Evolutionary conservation across 2,113 vertebrate genomes (phyloP).

Genomic region (Laterallus jamaicensis): DNA sequence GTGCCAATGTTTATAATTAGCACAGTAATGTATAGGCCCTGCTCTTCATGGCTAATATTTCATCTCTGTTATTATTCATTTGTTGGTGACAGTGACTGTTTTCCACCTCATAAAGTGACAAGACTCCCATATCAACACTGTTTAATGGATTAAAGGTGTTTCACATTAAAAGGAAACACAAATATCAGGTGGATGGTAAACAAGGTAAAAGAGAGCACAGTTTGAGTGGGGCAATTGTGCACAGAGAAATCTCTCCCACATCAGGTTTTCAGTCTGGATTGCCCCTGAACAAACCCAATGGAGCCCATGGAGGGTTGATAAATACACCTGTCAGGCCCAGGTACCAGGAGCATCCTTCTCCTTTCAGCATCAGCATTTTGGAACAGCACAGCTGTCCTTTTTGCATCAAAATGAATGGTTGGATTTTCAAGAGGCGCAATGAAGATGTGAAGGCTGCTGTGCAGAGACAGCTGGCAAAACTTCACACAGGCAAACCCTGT

Average conservation of each 20-base stretch:
- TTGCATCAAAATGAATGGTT: not conserved
- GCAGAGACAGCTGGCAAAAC: not conserved
- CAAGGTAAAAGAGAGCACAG: not conserved
- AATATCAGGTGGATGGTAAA: not conserved
- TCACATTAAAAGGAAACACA: not conserved
- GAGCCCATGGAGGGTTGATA: not conserved
- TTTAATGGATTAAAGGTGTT: not conserved
- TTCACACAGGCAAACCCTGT: not conserved
- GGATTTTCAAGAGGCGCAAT: not conserved
- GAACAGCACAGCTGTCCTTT: not conserved
- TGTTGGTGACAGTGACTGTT: slow-evolving; percentile 25
- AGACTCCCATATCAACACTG: not conserved
- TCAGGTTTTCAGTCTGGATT: not conserved
- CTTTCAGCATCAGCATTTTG: not conserved
- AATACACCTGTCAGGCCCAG: not conserved
- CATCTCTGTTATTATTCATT: slow-evolving; percentile 2
- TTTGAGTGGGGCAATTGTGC: fast-evolving
- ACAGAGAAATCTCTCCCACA: not conserved
- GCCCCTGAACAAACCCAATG: not conserved
- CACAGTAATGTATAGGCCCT: not conserved
- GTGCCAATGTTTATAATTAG: slow-evolving; percentile 37
- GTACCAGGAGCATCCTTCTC: not conserved
- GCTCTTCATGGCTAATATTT: slow-evolving; percentile 28
- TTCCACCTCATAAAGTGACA: slow-evolving; percentile 17
- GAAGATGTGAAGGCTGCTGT: not conserved